Conservation (phyloP, 2,888 invertebrate species). For the Drosophila leonis region DNA sequence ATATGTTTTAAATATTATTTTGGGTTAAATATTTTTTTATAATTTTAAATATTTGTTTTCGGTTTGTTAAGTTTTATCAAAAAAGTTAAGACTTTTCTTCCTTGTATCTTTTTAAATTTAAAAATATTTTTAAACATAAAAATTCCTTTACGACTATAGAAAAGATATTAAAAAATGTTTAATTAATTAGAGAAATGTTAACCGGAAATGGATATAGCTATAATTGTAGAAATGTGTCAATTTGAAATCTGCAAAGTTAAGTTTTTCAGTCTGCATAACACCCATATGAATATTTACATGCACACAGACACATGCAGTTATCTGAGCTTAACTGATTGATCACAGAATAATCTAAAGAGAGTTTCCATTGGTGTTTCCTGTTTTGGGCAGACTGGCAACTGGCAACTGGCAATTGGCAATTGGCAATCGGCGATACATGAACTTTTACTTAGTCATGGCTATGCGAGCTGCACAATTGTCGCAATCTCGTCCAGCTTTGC, state of each 20-base stretch:
- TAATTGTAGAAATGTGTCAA: constrained; percentile 6
- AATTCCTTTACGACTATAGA: too few relatives aligned
- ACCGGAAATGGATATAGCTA: not conserved
- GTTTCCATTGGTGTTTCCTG: constrained; percentile 31
- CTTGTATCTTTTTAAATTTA: not conserved
- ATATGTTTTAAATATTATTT: not conserved
- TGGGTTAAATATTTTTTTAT: not conserved
- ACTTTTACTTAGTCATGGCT: constrained; percentile 58
- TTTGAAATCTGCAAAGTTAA: not conserved
- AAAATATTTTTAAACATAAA: not conserved
- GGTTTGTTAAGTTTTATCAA: too few relatives aligned
- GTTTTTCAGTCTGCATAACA: not conserved
- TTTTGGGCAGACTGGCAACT: constrained; percentile 43
- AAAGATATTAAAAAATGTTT: not conserved
- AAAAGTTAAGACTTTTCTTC: too few relatives aligned
- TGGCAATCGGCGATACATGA: constrained; percentile 36
- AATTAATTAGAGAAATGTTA: constrained; percentile 8
- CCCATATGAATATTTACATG: constrained; percentile 1
- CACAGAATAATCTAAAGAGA: constrained; percentile 22
- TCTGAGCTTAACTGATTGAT: constrained; percentile 18
- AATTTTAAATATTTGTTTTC: not conserved
- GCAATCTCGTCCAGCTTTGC: constrained; percentile 51
- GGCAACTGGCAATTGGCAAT: constrained; percentile 32
- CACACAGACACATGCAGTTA: not conserved
- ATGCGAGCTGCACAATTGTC: constrained; percentile 54